phyloP scores from a whole-genome alignment of 2,113 vertebrate species.

The Azemiops feae region DNA sequence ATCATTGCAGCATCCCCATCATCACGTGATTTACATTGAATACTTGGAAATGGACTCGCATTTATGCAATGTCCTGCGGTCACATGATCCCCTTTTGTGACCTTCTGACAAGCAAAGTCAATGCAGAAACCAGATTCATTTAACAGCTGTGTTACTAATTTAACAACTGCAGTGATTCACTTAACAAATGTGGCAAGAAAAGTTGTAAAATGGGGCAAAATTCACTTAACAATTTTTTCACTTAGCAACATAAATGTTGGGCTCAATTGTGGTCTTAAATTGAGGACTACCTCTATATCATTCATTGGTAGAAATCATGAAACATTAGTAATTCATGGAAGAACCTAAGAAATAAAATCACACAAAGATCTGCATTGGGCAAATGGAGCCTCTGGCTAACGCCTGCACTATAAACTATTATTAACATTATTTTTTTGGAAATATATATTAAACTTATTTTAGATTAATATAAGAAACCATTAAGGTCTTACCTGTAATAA shows the following conservation, averaged over 20 bases:
- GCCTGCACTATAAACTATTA: not conserved
- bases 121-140: not conserved
- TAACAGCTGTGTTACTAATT: not conserved
- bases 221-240: not conserved
- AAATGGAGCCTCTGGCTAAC: not conserved
- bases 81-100: not conserved
- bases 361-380: not conserved
- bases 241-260: not conserved
- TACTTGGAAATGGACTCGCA: not conserved
- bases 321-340: not conserved
- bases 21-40: not conserved
- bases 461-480: not conserved
- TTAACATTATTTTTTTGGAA: not conserved
- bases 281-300: not conserved
- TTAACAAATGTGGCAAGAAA: not conserved
- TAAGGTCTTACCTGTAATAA: conserved; percentile 70
- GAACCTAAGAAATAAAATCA: not conserved
- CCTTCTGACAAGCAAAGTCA: not conserved
- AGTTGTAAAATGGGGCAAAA: not conserved
- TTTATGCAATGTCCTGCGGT: not conserved
- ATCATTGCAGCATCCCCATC: not conserved
- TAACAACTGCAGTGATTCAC: not conserved
- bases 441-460: not conserved
- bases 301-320: not conserved
- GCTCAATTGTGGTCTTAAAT: not conserved